Base-by-base conservation (phyloP, 2,888 invertebrate genomes). In the Dinocampus coccinellae region DNA sequence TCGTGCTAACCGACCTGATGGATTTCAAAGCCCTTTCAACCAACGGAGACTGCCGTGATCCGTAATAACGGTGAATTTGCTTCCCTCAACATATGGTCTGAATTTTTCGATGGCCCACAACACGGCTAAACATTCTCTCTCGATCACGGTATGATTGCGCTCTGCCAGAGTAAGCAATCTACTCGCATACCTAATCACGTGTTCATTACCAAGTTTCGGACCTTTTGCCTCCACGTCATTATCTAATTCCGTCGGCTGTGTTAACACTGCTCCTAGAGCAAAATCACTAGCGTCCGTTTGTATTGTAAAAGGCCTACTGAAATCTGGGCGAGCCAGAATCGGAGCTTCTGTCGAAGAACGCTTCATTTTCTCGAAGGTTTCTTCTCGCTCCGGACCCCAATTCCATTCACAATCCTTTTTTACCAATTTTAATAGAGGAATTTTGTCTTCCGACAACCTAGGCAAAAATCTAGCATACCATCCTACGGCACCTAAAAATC, bases 401-500 rank as follows among this genome's bases (percentile, higher is more conserved):
- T n/a, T n/a, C n/a, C n/a, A n/a, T n/a, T n/a, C n/a, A n/a, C n/a
- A n/a, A 11, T 53, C 33, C n/a, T 70, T 53, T 1, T 29, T 42
- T 1, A 62, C 10, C 1, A 72, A 20, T 1, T 13, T 16, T n/a
- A 67, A 39, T 11, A 62, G 47, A 39, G 57, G 61, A 4, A 57
- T 33, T 4, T 66, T 42, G 7, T 52, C 24, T 0, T 42, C 42
- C 10, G 73, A 60, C 3, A 69, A 36, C 2, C 22, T 39, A 2
- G 61, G 61, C 0, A 73, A 11, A 24, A 72, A 72, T 1, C 69
- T 9, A 4, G 53, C 29, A 47, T 79, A 76, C 76, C 77, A 78
- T 1, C 78, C 77, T 13, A 76, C 72, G 22, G 75, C 76, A 22
- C 77, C 78, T 2, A 78, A 58, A 42, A 81, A 80, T 7, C 78